Base-by-base conservation (phyloP, 2,113 vertebrate species). In the Cheilinus undulatus region DNA sequence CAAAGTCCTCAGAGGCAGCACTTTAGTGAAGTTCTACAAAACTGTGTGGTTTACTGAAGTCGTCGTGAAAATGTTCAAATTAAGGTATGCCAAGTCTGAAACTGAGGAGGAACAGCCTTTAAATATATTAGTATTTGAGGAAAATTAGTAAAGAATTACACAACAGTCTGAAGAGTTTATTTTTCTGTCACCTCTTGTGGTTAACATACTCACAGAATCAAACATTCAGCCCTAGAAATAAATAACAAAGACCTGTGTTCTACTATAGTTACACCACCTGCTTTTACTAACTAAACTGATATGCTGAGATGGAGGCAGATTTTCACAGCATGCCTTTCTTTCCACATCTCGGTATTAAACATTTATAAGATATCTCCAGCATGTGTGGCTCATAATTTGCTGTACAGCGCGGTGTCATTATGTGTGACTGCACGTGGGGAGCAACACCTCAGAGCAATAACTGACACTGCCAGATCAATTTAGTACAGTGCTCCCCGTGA, bases 361-460 rank as follows among this genome's bases (percentile, higher is more conserved):
- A 76, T 91, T 82, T 54, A 88, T 70, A 22, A 75, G 51, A 28
- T 43, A 15, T 76, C 67, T 65, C 15, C 36, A 62, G 61, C 64
- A 57, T 63, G 46, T 69, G 82, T 30, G 65, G 68, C 71, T 90
- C 68, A 51, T 73, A 58, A 77, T 59, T 34, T 64, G 11, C 59
- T 19, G 76, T 74, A 42, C 66, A 50, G 63, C 6, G 1, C 12
- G 0, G n/a, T 52, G 65, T 69, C 53, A 57, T 84, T 85, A 69
- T 74, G 77, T 78, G 85, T 70, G 77, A 65, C 82, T 76, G 74
- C 76, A 65, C 53, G 19, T 8, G 4, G 64, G 57, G 64, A 80
- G 80, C 82, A 61, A 68, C 83, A 69, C 81, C 88, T 80, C 75
- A 10, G 23, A 87, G 87, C 78, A 85, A 88, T 82, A 88, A 86